Base-by-base conservation (phyloP, 2,888 invertebrate genomes). In the Alloscopus bannaensis region DNA sequence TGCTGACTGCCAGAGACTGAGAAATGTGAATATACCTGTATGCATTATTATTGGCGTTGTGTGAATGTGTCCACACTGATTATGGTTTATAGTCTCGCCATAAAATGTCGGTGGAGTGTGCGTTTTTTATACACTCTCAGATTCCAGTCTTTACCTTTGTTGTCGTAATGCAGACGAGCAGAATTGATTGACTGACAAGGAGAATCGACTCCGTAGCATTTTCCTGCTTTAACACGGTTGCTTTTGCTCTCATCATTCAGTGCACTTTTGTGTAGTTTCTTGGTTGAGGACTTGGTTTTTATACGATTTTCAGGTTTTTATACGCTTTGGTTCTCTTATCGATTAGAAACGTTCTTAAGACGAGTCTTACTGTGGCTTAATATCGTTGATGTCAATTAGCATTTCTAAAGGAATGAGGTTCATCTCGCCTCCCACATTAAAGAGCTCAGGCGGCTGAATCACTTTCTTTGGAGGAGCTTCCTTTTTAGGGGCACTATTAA, bases 381-480 rank as follows among this genome's bases (percentile, higher is more conserved):
- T 78, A 65, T 86, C 85, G 65, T 84, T 84, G 77, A 86, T 84
- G 79, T 86, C 84, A 77, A 86, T 86, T 71, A 86, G 83, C 60
- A 86, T 66, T 66, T 86, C 86, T 60, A 86, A 72, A 31, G 86
- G 86, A 73, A 86, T 85, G 78, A 86, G 77, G 69, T 86, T 85
- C 85, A 86, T 86, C 78, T 86, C 86, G 11, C 86, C 86, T 36
- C 86, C 86, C n/a, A 86, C 86, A 50, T 86, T 85, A 69, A 85
- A 86, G n/a, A 86, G 69, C 80, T 86, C 86, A 45, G 82, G 81
- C 16, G 84, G 85, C 52, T 81, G 78, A 11, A 64, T 50, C 20
- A 81, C 60, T 52, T 75, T 80, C 59, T 81, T 80, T 13, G 73
- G 72, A 20, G 68, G 79, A 31, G 71, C 64, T 57, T 82, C 83